Evolutionary conservation across 2,797 vertebrate genomes (phyloP).

Genomic region (Muraenolepis orangiensis): DNA sequence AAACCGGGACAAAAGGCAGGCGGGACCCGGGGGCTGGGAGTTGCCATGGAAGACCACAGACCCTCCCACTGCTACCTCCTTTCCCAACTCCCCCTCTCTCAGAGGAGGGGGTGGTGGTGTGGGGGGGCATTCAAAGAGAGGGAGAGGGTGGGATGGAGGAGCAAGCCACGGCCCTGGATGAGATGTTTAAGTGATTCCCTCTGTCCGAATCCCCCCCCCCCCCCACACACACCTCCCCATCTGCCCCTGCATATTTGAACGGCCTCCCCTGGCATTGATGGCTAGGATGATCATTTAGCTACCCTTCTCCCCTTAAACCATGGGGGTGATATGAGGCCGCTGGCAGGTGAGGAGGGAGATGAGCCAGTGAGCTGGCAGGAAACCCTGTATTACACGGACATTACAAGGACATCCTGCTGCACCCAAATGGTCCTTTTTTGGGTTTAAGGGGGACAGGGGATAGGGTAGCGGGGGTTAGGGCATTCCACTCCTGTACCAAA

Average conservation of each 20-base stretch:
- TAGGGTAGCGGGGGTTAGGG: not conserved
- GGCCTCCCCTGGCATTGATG: constrained; percentile 52
- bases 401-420: not conserved
- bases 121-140: constrained; percentile 75
- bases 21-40: constrained; percentile 63
- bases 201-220: constrained; percentile 36
- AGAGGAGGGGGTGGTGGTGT: constrained; percentile 45
- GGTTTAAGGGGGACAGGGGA: not conserved
- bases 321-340: constrained; percentile 5
- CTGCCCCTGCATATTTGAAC: constrained; percentile 56
- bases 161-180: constrained; percentile 47
- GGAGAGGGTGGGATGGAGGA: constrained; percentile 60
- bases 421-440: not conserved
- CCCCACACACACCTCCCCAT: constrained; percentile 50
- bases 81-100: constrained; percentile 21
- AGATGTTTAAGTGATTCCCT: constrained; percentile 67
- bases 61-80: not conserved
- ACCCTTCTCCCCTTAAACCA: constrained; percentile 34
- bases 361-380: not conserved
- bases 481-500: not conserved
- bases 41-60: constrained; percentile 74
- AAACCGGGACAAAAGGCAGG: constrained; percentile 69
- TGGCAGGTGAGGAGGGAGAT: not conserved
- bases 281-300: constrained; percentile 66
- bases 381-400: too few relatives aligned